phyloP scores from a whole-genome alignment of 2,797 vertebrate species.

The Eulemur rubriventer region DNA sequence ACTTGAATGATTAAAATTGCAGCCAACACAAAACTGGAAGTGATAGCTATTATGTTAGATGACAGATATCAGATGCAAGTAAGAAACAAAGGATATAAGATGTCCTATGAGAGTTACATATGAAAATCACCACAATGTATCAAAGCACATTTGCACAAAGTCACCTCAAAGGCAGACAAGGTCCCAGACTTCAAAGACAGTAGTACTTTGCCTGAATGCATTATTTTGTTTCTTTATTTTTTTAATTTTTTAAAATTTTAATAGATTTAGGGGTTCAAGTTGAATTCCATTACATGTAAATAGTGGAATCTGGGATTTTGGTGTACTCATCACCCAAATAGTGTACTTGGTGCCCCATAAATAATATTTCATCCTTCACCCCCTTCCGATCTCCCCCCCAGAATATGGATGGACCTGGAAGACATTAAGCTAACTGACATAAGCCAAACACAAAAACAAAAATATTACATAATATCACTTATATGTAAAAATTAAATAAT shows the following conservation, averaged over 20 bases:
- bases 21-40: slow-evolving; percentile 42
- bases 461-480: not conserved
- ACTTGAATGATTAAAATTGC: slow-evolving; percentile 58
- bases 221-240: not conserved
- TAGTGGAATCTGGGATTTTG: not conserved
- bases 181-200: not conserved
- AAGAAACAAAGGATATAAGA: slow-evolving; percentile 41
- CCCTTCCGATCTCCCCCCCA: too few relatives aligned
- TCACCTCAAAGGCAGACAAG: slow-evolving; percentile 38
- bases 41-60: slow-evolving; percentile 50
- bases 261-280: not conserved
- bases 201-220: not conserved
- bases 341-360: not conserved
- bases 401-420: not conserved
- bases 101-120: slow-evolving; percentile 16
- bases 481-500: not conserved
- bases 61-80: slow-evolving; percentile 47
- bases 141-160: slow-evolving; percentile 7
- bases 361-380: not conserved
- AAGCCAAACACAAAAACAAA: not conserved
- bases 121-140: slow-evolving; percentile 35
- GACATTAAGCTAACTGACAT: not conserved
- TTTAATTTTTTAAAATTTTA: not conserved
- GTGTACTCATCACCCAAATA: not conserved
- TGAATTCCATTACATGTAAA: not conserved